Percentiles rank a stretch among this genome's conserved stretches.
Conservation (phyloP, 2,113 vertebrate species). For the Bubo bubo region DNA sequence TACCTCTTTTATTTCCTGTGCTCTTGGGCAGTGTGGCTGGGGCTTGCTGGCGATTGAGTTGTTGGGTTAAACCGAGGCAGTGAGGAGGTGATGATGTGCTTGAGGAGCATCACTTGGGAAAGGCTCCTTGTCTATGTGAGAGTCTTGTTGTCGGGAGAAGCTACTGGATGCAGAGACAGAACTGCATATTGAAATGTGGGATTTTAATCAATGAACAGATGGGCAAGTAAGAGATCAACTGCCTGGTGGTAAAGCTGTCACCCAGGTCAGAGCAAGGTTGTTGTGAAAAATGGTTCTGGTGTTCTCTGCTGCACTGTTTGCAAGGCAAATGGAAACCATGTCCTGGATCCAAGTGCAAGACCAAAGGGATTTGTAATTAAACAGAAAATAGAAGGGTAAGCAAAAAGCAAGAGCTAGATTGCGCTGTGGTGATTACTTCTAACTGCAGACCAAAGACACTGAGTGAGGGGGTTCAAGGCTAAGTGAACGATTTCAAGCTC, state of each 20-base stretch:
- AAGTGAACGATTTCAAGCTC: not conserved
- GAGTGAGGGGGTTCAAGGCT: not conserved
- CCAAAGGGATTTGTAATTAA: not conserved
- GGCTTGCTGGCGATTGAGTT: not conserved
- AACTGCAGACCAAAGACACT: not conserved
- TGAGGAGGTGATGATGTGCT: not conserved
- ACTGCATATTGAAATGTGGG: not conserved
- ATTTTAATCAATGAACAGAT: conserved; percentile 9
- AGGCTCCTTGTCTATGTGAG: not conserved
- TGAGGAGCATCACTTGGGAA: not conserved
- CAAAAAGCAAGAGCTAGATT: not conserved
- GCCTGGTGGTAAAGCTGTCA: conserved; percentile 7
- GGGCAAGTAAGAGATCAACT: not conserved
- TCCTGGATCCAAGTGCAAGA: not conserved
- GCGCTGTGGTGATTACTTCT: not conserved
- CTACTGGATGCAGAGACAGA: not conserved
- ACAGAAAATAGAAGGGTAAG: not conserved
- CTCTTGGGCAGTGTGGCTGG: accelerated
- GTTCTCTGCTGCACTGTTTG: not conserved
- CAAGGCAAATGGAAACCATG: not conserved
- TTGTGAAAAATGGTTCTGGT: not conserved
- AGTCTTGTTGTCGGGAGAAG: not conserved
- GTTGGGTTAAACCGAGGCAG: not conserved
- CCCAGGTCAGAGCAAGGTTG: conserved; percentile 2
- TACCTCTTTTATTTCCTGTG: not conserved